These are phyloP conservation scores for Notocelia uddmanniana DNA, from an alignment of 2,888 invertebrate genomes.

Conservation along the genomic window DNA sequence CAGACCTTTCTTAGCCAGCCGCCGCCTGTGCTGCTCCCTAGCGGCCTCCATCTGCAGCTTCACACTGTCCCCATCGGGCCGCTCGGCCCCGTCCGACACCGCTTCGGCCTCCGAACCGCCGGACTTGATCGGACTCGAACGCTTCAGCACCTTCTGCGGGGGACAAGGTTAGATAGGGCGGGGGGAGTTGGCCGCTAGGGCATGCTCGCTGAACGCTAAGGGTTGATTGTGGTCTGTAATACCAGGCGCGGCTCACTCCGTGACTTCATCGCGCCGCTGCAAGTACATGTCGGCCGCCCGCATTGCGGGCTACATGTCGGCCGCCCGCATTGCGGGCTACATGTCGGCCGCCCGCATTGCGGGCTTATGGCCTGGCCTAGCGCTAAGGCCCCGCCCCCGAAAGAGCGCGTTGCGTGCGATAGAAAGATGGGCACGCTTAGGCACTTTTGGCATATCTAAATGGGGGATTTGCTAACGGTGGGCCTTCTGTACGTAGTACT, in stretches of 20 bases:
- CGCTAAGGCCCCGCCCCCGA: no score
- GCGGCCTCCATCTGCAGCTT: constrained; percentile 83
- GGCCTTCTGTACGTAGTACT: no score
- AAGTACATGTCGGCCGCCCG: no score
- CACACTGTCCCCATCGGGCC: constrained; percentile 69
- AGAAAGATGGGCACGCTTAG: no score
- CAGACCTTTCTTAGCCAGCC: constrained; percentile 83
- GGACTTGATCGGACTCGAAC: constrained; percentile 73
- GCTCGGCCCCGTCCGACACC: constrained; percentile 66
- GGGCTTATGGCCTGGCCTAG: no score
- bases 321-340: no score
- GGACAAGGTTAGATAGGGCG: constrained; percentile 16
- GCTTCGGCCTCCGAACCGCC: constrained; percentile 74
- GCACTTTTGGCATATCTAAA: no score
- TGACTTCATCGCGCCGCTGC: no score
- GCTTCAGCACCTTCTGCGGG: constrained; percentile 76
- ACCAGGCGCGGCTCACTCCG: background rate
- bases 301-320: no score
- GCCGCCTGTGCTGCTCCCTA: constrained; percentile 73
- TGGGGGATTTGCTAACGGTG: no score
- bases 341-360: no score
- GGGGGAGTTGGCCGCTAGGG: background rate
- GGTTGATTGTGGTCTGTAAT: constrained; percentile 1
- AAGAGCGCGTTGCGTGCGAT: no score
- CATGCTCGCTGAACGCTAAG: constrained; percentile 16